Evolutionary conservation across 1,140 invertebrate species (phyloP), one percentile per base, ranked within the genome.

Genomic region (Papilio aristodemus): DNA sequence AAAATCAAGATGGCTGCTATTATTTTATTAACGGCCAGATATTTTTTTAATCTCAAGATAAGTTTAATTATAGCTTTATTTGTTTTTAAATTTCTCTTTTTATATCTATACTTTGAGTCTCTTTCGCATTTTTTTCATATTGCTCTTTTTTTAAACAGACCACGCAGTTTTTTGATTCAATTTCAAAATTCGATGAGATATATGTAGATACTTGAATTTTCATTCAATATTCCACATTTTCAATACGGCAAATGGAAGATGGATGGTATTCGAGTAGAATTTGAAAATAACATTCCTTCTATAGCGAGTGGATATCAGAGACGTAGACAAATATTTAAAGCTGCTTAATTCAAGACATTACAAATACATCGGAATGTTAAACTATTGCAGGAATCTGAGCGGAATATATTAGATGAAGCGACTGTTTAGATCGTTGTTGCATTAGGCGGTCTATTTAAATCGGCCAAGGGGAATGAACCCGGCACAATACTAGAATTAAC

Each of bases 401-500:
- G 25, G 76, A 78, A 74, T 73, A 68, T 62, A 75, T 69, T 73
- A 69, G 50, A 62, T 71, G 60, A 69, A 66, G 36, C 36, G 38
- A 39, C 37, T 66, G 70, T 73, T 76, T 69, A 69, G 71, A 71
- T 76, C 50, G 41, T 58, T 71, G 62, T 32, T 62, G 59, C 32
- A 62, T 62, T 62, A 62, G 60, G 62, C 69, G 70, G 46, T 25
- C 64, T 73, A 77, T 74, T 77, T 77, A 76, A 75, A 76, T 72
- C 67, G 73, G 71, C 46, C 39, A 60, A 72, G 73, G 77, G 70
- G 71, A 85, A 79, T 71, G 77, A 84, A 80, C 78, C 76, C 69
- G 9, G 58, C 54, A 83, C 81, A 82, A 85, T 83, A 76, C 73
- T 62, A 39, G 59, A 22, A 76, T 80, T 81, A 70, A 75, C 71